Evolutionary conservation across 64 coral and sea anemone genomes (phyloP), one percentile per base, ranked within the genome.

Genomic region (Stylophora pistillata): DNA sequence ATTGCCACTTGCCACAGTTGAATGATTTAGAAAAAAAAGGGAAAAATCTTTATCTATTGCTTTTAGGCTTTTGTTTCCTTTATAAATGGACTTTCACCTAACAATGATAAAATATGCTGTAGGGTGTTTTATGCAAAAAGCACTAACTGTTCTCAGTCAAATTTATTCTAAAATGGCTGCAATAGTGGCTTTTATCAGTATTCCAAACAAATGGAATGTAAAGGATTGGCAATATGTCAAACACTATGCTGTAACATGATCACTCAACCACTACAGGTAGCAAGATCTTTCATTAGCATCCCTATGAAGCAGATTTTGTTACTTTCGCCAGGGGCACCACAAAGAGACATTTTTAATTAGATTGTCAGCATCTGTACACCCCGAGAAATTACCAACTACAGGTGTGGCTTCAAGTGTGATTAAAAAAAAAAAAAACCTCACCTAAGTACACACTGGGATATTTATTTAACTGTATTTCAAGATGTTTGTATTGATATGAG

Each of bases 401-500:
- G 30, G 37, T 69, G 33, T 53, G 61, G 32, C 28, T 69, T 64
- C 58, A 5, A 47, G 3, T 47, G 37, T 47, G 37, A 27, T 53
- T 5, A n/a, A 20, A 84, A 17, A 84, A 27, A 14, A 17, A 58
- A 72, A 41, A 17, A 74, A 20, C 73, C 13, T 20, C 30, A 53
- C 20, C 53, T 18, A 53, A 69, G 62, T 28, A 68, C 58, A 56
- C 23, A 84, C 23, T 84, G 27, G 69, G 37, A 69, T 84, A 70
- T 84, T 84, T 69, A 84, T 84, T 69, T 54, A 53, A 18, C 9
- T 70, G 80, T 65, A 21, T 69, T 78, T 84, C 69, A 70, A 30
- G 21, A 63, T 33, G 80, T 84, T 84, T 84, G 80, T 70, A 69
- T 69, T 84, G 12, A 14, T 68, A 69, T 32, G 32, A 23, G 11